phyloP scores from a whole-genome alignment of 2,113 vertebrate species.

The Pavo muticus region DNA sequence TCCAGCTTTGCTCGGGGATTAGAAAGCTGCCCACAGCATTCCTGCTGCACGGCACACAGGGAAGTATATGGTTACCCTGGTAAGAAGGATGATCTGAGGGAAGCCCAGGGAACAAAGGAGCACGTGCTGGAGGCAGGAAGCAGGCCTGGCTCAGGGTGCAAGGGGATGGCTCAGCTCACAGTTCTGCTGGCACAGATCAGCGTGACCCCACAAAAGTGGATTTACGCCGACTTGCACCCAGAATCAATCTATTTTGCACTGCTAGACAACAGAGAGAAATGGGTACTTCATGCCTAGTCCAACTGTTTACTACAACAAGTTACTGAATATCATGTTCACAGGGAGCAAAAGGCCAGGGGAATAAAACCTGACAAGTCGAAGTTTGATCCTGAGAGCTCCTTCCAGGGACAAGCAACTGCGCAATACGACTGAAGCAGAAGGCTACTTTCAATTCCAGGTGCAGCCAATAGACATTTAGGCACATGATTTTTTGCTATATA shows the following conservation, averaged over 20 bases:
- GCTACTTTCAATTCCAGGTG: constrained; percentile 11
- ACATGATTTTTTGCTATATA: neutral
- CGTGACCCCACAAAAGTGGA: neutral
- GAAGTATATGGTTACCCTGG: neutral
- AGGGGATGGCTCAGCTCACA: neutral
- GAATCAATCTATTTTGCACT: rapidly evolving
- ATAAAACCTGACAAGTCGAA: neutral
- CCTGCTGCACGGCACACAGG: neutral
- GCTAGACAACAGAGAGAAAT: neutral
- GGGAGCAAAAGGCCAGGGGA: neutral
- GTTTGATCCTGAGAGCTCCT: neutral
- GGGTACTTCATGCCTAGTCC: neutral
- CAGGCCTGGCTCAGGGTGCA: neutral
- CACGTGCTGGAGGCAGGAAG: neutral
- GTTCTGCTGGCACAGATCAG: neutral
- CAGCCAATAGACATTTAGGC: neutral
- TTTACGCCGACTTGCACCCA: neutral
- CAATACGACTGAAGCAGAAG: neutral
- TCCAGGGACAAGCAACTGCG: neutral
- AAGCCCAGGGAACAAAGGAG: neutral
- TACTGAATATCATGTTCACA: neutral
- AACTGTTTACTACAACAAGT: neutral
- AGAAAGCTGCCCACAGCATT: neutral
- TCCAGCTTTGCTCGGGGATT: neutral
- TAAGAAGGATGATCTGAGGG: constrained; percentile 25